A percentile compares a stretch with the other conserved stretches of the same genome.
Evolutionary conservation across 2,888 invertebrate genomes (phyloP).

Genomic region (Thyatira batis): DNA sequence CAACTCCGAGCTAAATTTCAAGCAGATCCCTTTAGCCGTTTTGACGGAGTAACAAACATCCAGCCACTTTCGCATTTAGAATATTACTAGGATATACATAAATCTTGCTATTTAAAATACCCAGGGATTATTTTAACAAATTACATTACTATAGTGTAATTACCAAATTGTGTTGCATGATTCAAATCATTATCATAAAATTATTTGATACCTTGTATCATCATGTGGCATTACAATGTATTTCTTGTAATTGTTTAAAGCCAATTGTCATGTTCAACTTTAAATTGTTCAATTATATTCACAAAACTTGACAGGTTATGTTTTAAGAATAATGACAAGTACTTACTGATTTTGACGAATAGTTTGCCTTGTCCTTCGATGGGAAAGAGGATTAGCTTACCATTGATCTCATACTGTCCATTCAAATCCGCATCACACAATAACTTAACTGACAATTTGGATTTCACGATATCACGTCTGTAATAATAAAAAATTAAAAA

Average conservation of each 20-base stretch:
- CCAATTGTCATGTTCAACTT: neutral
- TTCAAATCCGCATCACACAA: neutral
- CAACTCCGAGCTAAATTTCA: too few relatives aligned
- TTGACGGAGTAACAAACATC: too few relatives aligned
- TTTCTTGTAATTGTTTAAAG: neutral
- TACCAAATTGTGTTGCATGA: neutral
- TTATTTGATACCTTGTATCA: neutral
- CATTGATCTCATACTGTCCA: neutral
- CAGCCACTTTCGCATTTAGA: too few relatives aligned
- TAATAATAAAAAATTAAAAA: too few relatives aligned
- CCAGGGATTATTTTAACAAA: too few relatives aligned
- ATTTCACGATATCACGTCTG: too few relatives aligned
- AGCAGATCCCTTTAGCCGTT: too few relatives aligned
- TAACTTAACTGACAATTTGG: too few relatives aligned
- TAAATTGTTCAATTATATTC: neutral
- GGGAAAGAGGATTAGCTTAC: neutral
- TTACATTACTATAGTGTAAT: neutral
- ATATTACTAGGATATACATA: too few relatives aligned
- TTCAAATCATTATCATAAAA: neutral
- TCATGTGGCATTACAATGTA: neutral
- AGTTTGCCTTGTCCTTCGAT: neutral
- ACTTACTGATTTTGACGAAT: neutral
- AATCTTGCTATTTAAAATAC: too few relatives aligned
- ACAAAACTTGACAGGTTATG: neutral
- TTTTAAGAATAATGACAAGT: neutral